Conservation (phyloP, 2,888 invertebrate species). For the Aethes cnicana region DNA sequence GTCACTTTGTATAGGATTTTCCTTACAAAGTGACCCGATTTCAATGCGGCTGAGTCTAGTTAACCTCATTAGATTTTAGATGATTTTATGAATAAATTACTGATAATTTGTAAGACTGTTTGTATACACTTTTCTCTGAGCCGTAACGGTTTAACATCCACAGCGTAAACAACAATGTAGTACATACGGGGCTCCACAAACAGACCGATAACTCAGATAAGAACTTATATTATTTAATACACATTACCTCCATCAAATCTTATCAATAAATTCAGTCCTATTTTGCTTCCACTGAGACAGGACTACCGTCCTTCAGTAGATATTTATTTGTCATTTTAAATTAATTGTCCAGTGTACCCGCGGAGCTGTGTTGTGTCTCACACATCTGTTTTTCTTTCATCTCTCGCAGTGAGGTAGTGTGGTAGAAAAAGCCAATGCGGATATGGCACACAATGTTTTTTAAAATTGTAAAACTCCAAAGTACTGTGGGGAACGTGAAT, state of each 20-base stretch:
- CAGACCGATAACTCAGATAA: conserved; percentile 74
- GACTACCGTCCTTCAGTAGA: conserved; percentile 28
- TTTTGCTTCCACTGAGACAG: conserved; percentile 38
- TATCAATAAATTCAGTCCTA: conserved; percentile 59
- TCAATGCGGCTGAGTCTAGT: too few relatives aligned
- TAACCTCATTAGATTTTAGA: too few relatives aligned
- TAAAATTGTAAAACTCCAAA: conserved; percentile 11
- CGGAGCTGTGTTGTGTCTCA: not conserved
- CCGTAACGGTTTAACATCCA: not conserved
- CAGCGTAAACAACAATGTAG: conserved; percentile 21
- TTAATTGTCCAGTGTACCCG: conserved; percentile 17
- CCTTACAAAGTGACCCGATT: too few relatives aligned
- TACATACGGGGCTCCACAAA: conserved; percentile 53
- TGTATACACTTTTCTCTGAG: not conserved
- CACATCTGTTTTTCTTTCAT: not conserved
- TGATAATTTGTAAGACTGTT: not conserved
- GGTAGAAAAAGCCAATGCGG: conserved; percentile 48
- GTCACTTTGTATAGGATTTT: too few relatives aligned
- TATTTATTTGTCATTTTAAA: not conserved
- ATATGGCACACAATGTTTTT: conserved; percentile 57
- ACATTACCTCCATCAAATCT: conserved; percentile 63
- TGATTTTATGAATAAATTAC: too few relatives aligned
- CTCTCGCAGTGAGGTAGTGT: conserved; percentile 3
- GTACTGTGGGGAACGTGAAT: conserved; percentile 13
- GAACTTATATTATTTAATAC: conserved; percentile 46